Conservation (phyloP, 2,113 vertebrate species). For the Bufo gargarizans region DNA sequence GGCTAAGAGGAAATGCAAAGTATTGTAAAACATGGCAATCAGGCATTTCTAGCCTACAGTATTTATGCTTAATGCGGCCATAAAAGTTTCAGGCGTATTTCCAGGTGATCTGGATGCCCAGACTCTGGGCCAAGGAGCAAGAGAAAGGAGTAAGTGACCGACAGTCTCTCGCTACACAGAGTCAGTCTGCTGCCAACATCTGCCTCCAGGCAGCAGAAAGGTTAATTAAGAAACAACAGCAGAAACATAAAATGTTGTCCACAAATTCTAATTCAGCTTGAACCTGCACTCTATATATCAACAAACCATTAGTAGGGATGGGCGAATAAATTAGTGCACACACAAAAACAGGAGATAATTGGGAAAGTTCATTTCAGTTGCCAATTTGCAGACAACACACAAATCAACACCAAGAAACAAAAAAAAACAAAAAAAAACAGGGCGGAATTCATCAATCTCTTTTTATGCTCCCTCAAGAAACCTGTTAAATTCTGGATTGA, state of each 20-base stretch:
- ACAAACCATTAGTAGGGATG: conserved; percentile 50
- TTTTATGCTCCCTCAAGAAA: conserved; percentile 47
- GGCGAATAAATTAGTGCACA: conserved; percentile 43
- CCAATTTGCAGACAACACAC: conserved; percentile 50
- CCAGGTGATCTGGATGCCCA: conserved; percentile 31
- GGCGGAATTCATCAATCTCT: conserved; percentile 46
- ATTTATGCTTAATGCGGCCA: conserved; percentile 36
- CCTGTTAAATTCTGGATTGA: conserved; percentile 32
- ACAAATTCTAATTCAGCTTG: conserved; percentile 49
- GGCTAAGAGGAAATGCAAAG: background rate
- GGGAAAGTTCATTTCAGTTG: conserved; percentile 49
- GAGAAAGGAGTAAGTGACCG: conserved; percentile 38
- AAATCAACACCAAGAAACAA: conserved; percentile 45
- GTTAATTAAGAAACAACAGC: conserved; percentile 53
- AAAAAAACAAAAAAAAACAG: conserved; percentile 1
- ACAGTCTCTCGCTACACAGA: conserved; percentile 13
- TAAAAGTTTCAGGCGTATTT: conserved; percentile 33
- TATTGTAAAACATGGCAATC: conserved; percentile 20
- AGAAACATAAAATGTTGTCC: conserved; percentile 46
- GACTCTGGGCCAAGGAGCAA: conserved; percentile 48
- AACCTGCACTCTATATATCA: conserved; percentile 48
- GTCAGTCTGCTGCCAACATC: conserved; percentile 32
- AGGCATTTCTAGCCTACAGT: background rate
- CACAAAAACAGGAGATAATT: conserved; percentile 49
- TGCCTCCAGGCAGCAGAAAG: conserved; percentile 37